Base-by-base conservation (phyloP, 1,140 invertebrate species). In the Ectropis grisescens region DNA sequence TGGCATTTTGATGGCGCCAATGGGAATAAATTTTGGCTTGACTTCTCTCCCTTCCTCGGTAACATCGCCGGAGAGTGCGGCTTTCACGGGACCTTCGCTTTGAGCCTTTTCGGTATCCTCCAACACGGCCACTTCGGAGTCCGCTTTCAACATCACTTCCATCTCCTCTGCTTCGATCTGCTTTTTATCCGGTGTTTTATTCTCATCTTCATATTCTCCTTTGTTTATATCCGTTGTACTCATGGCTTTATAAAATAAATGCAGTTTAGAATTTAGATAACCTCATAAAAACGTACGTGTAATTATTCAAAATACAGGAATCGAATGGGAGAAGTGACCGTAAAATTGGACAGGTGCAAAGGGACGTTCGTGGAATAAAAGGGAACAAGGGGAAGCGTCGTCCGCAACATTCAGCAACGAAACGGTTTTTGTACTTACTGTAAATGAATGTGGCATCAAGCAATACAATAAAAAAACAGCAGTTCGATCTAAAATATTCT, bases 1-100 rank as follows among this genome's bases (percentile, higher is more conserved):
- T 2, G 91, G 91, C 86, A 93, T 89, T 82, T 92, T 91, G 29
- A 93, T 91, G 8, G 90, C 91, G 16, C 91, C 91, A 45, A 92
- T 93, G 1, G 91, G 91, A 54, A 92, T 92, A 64, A 91, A 92
- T 59, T 90, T 91, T 5, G 89, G 89, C 52, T 91, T 91, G 1
- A 89, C 88, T 65, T 89, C 88, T 38, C 87, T 83, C 14, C 87
- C 87, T 53, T 89, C 87, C 51, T 89, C 87, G 9, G 86, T 87
- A 2, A 89, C 80, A 16, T 83, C 79, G 2, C 84, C 82, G 2
- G 70, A 83, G 29, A 83, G 58, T 2, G 74, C 74, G 4, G 82
- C 72, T 51, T 84, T 84, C 22, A 86, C 83, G 35, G 85, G 84
- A 11, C 83, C 83, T 15, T 83, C 85, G 31, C 84, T 84, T 13